Percentiles rank a stretch among this genome's conserved stretches.
Conservation (phyloP, 2,113 vertebrate species). For the Nothoprocta perdicaria region DNA sequence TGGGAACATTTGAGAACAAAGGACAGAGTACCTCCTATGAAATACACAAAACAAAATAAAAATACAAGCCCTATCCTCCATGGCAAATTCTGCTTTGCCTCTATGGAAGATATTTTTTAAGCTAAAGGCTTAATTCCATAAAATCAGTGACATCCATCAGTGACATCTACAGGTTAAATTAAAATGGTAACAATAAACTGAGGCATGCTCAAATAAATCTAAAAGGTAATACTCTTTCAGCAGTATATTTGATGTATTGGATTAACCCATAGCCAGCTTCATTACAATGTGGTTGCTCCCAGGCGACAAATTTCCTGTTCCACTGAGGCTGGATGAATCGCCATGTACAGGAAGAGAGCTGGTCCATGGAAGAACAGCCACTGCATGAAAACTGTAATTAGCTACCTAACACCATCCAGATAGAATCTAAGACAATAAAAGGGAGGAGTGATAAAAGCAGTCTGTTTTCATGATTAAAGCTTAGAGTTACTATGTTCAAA, state of each 20-base stretch:
- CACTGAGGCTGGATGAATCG: neutral
- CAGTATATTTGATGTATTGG: neutral
- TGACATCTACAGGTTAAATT: neutral
- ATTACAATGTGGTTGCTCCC: neutral
- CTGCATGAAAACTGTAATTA: neutral
- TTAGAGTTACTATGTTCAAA: neutral
- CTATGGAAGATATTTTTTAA: neutral
- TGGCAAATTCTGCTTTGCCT: neutral
- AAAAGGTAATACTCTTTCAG: neutral
- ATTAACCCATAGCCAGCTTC: neutral
- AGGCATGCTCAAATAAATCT: neutral
- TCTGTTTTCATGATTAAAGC: neutral
- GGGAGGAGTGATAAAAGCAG: neutral
- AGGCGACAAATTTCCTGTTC: neutral
- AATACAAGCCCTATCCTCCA: neutral
- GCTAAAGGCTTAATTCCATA: neutral
- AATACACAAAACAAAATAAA: neutral
- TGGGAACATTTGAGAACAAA: neutral
- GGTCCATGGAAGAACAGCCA: neutral
- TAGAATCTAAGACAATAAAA: neutral
- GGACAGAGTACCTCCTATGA: conserved; percentile 2
- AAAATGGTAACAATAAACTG: neutral
- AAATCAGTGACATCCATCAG: neutral
- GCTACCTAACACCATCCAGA: neutral
- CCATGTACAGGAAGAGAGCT: neutral